A percentile compares a stretch with the other conserved stretches of the same genome.
Evolutionary conservation across 2,113 vertebrate species (phyloP).

Genomic region (Thomomys bottae): DNA sequence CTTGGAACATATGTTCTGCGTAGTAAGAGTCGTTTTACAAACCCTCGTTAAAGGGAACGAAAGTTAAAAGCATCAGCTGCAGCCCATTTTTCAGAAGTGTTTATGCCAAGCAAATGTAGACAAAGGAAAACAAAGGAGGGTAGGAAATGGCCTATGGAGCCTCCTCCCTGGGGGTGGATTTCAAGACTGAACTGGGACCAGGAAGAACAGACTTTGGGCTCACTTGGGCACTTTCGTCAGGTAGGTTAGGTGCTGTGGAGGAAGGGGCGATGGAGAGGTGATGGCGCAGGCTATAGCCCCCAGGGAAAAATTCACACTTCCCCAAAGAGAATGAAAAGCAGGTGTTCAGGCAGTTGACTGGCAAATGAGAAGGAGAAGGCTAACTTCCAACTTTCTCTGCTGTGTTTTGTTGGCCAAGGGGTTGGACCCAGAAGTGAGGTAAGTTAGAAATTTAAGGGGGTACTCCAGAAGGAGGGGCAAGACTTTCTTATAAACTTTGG

Average conservation of each 20-base stretch:
- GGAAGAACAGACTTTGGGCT: neutral
- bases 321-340: constrained; percentile 59
- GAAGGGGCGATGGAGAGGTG: neutral
- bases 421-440: neutral
- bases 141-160: neutral
- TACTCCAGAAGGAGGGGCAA: neutral
- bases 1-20: constrained; percentile 71
- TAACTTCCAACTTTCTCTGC: neutral
- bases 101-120: constrained; percentile 57
- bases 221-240: neutral
- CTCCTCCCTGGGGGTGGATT: neutral
- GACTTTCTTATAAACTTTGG: neutral
- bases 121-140: neutral
- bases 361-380: neutral
- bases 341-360: constrained; percentile 33
- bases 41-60: constrained; percentile 56
- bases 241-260: neutral
- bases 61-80: constrained; percentile 60
- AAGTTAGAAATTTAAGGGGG: neutral
- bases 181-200: neutral
- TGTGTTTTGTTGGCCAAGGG: neutral
- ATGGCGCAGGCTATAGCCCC: neutral
- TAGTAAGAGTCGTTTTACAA: constrained; percentile 64
- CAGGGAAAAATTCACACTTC: constrained; percentile 37
- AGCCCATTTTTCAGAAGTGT: constrained; percentile 66